A percentile compares a stretch with the other conserved stretches of the same genome.
phyloP scores from a whole-genome alignment of 2,113 vertebrate genomes.

The Oreochromis tanganicae region DNA sequence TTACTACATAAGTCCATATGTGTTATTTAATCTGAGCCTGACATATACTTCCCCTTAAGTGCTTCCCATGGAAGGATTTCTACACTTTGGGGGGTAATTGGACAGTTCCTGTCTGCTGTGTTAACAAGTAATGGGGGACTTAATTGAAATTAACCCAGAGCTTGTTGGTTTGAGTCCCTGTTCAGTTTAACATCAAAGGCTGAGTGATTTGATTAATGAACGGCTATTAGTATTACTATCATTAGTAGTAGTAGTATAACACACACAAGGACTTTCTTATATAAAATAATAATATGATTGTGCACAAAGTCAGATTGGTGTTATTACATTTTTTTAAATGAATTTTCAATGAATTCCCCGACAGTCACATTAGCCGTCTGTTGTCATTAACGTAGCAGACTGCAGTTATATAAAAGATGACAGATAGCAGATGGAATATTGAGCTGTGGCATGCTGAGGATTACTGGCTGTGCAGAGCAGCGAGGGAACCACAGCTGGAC shows the following conservation, averaged over 20 bases:
- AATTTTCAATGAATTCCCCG: neutral
- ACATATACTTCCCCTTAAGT: neutral
- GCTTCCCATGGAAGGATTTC: neutral
- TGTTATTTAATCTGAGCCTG: neutral
- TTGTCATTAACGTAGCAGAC: neutral
- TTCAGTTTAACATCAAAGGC: neutral
- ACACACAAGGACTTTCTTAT: neutral
- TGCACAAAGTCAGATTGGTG: neutral
- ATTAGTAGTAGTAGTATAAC: neutral
- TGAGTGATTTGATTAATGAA: neutral
- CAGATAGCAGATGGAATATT: neutral
- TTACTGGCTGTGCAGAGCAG: neutral
- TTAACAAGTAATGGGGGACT: neutral
- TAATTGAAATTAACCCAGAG: neutral
- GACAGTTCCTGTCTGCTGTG: neutral
- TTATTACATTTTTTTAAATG: neutral
- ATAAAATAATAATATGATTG: neutral
- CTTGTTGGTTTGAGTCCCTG: neutral
- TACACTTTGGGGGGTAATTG: neutral
- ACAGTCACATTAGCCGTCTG: neutral
- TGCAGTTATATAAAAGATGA: neutral
- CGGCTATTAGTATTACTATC: neutral
- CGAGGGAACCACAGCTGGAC: neutral
- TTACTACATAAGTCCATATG: neutral
- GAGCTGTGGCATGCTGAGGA: neutral